phyloP scores from a whole-genome alignment of 2,888 invertebrate species.

The Bellardia bayeri region DNA sequence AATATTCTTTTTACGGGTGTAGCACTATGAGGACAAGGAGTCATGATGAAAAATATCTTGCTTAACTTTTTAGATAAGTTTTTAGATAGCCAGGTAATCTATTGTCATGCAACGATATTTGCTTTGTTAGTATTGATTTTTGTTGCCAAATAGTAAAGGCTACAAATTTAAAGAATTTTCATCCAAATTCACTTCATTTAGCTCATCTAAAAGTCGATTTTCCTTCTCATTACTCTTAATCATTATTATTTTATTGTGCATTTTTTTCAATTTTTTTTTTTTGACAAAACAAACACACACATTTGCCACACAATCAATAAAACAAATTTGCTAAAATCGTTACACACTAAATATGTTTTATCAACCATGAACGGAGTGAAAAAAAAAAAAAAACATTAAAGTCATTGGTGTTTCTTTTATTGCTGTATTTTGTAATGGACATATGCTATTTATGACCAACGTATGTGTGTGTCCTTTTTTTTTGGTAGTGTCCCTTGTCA shows the following conservation, averaged over 20 bases:
- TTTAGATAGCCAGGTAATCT: too few species aligned
- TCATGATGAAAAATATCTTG: too few species aligned
- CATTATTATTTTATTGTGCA: neutral
- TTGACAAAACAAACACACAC: neutral
- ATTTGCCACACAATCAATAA: slow-evolving; percentile 53
- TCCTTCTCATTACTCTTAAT: neutral
- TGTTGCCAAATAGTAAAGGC: too few species aligned
- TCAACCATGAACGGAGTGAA: slow-evolving; percentile 7
- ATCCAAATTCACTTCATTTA: neutral
- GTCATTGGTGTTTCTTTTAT: slow-evolving; percentile 22
- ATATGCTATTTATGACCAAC: slow-evolving; percentile 52
- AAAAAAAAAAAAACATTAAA: slow-evolving; percentile 12
- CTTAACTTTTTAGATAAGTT: too few species aligned
- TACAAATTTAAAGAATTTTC: too few species aligned
- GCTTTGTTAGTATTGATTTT: too few species aligned
- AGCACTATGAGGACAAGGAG: too few species aligned
- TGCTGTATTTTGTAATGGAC: slow-evolving; percentile 49
- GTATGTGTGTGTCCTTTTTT: slow-evolving; percentile 1
- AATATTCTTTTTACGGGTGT: too few species aligned
- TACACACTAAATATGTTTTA: slow-evolving; percentile 10
- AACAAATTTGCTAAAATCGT: slow-evolving; percentile 57
- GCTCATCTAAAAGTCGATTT: neutral
- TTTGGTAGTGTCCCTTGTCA: slow-evolving; percentile 37
- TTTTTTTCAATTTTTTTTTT: neutral
- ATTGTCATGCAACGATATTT: too few species aligned